Percentiles rank a stretch among this genome's conserved stretches.
Conservation (phyloP, 1,140 invertebrate genomes). For the Pseudomyrmex gracilis region DNA sequence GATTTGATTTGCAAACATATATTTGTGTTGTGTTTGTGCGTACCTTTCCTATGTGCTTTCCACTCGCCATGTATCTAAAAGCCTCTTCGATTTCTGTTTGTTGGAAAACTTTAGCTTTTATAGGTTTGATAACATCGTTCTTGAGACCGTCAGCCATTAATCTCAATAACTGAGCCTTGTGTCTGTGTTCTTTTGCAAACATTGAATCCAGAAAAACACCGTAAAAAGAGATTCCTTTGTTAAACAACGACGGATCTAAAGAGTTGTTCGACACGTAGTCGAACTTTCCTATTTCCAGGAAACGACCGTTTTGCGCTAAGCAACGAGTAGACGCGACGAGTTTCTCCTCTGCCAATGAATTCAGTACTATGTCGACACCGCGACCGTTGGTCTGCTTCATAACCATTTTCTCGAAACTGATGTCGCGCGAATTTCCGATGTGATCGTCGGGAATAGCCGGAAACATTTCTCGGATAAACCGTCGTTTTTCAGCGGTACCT, state of each 20-base stretch:
- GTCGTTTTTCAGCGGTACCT: slow-evolving; percentile 89
- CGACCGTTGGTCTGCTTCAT: slow-evolving; percentile 86
- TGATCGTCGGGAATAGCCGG: slow-evolving; percentile 88
- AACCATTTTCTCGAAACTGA: slow-evolving; percentile 90
- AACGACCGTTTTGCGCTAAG: slow-evolving; percentile 88
- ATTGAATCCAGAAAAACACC: slow-evolving; percentile 87
- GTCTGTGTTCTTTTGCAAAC: background rate
- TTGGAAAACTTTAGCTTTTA: no score
- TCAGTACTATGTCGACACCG: slow-evolving; percentile 92
- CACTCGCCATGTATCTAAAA: no score
- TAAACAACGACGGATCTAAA: slow-evolving; percentile 91
- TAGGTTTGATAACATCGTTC: no score
- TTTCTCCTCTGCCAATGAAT: slow-evolving; percentile 93
- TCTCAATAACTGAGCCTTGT: no score
- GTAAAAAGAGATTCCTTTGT: slow-evolving; percentile 92
- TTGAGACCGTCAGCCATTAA: no score
- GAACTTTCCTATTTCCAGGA: slow-evolving; percentile 92
- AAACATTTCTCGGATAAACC: slow-evolving; percentile 88
- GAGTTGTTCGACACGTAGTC: slow-evolving; percentile 89
- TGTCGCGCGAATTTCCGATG: slow-evolving; percentile 90
- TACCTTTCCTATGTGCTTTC: no score
- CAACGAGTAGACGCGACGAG: slow-evolving; percentile 92
- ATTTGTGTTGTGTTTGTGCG: no score
- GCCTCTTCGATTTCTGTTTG: no score
- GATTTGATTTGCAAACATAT: no score